phyloP scores from a whole-genome alignment of 2,797 vertebrate genomes.

The Cheracebus regulus region DNA sequence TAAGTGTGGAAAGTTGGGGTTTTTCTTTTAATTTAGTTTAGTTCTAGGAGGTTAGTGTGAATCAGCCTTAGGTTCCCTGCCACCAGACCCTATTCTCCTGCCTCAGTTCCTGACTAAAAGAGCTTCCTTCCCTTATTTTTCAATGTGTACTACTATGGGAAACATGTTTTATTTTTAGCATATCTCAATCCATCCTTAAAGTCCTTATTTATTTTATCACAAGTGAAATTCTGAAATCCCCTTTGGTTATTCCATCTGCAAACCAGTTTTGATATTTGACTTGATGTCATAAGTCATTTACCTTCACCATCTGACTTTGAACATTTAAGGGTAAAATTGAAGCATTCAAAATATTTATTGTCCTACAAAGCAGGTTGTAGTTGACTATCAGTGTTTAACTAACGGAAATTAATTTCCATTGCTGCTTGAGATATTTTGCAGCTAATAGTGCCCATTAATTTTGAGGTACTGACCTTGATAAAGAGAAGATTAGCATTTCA shows the following conservation, averaged over 20 bases:
- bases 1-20: too few species aligned
- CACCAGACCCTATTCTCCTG: too few species aligned
- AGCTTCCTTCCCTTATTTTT: neutral
- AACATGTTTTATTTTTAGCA: neutral
- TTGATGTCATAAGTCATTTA: neutral
- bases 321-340: conserved; percentile 20
- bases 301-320: neutral
- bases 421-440: conserved; percentile 42
- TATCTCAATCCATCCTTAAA: neutral
- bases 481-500: conserved; percentile 39
- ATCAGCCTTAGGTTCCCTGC: too few species aligned
- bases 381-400: conserved; percentile 33
- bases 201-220: neutral
- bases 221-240: neutral
- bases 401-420: conserved; percentile 57
- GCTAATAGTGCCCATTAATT: conserved; percentile 51
- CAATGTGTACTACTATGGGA: neutral
- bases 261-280: neutral
- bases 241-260: neutral
- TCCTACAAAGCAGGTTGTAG: neutral
- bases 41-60: too few species aligned
- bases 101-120: neutral
- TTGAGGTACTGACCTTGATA: neutral
- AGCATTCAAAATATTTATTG: neutral
- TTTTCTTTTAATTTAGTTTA: too few species aligned